Percentiles rank a stretch among this genome's conserved stretches.
Evolutionary conservation across 2,113 vertebrate genomes (phyloP).

Genomic region (Fregata magnificens): DNA sequence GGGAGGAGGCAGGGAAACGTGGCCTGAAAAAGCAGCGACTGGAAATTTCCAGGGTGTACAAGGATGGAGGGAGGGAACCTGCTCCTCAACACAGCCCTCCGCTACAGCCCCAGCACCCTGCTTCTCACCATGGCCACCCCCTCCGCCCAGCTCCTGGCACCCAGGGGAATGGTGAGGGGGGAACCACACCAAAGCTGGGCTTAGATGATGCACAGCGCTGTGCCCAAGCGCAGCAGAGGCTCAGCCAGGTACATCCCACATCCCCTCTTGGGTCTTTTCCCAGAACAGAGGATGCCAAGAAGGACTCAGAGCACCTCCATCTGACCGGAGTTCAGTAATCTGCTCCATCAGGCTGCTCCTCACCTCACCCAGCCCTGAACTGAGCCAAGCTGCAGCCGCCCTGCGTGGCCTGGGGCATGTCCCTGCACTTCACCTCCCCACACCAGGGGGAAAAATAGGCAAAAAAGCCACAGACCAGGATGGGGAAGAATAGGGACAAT

Average conservation of each 20-base stretch:
- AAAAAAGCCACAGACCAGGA: background rate
- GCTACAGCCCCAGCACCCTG: background rate
- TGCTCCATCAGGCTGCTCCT: background rate
- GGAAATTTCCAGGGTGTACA: background rate
- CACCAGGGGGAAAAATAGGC: accelerated
- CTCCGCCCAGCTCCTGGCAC: background rate
- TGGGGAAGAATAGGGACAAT: accelerated
- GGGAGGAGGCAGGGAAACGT: accelerated
- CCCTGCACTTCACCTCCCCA: background rate
- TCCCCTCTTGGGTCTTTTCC: background rate
- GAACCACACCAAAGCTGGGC: no score
- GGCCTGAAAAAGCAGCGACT: accelerated
- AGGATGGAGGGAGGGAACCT: background rate
- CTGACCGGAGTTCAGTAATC: accelerated
- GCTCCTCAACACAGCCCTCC: background rate
- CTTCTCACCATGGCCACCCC: background rate
- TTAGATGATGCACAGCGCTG: accelerated
- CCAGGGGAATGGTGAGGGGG: background rate
- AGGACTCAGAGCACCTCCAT: background rate
- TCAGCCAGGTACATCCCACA: background rate
- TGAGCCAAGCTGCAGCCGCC: background rate
- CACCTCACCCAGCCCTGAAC: background rate
- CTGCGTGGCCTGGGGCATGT: accelerated
- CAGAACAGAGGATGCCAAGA: background rate
- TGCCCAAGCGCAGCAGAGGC: background rate